Conservation (phyloP, 2,888 invertebrate genomes). For the Cryptophagus acutangulus region DNA sequence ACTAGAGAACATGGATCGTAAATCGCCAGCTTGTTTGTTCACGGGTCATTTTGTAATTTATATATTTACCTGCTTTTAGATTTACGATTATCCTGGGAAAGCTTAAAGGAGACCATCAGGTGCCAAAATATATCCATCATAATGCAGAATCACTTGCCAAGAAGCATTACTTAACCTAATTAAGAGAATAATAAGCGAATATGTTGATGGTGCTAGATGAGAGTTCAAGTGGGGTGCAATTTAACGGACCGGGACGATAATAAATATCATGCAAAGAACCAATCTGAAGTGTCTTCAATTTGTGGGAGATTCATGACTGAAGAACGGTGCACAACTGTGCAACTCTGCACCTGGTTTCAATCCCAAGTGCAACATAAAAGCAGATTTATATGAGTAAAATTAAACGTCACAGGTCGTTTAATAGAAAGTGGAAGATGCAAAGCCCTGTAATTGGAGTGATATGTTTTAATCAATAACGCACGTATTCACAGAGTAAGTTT, state of each 20-base stretch:
- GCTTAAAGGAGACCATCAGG: not conserved
- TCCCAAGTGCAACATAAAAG: constrained; percentile 7
- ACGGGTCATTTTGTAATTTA: constrained; percentile 41
- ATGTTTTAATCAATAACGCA: constrained; percentile 35
- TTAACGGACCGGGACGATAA: too few relatives aligned
- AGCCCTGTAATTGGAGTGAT: constrained; percentile 26
- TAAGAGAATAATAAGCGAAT: too few relatives aligned
- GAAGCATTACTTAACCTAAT: too few relatives aligned
- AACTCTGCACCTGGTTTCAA: constrained; percentile 6
- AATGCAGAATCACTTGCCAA: too few relatives aligned
- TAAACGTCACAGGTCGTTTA: constrained; percentile 26
- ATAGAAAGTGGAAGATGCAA: constrained; percentile 21
- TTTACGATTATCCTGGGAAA: constrained; percentile 26
- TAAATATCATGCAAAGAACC: too few relatives aligned
- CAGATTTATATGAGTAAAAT: constrained; percentile 20
- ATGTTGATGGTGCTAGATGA: too few relatives aligned
- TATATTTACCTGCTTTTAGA: constrained; percentile 35
- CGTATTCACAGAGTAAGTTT: constrained; percentile 25
- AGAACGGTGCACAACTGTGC: constrained; percentile 1
- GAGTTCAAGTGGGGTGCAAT: too few relatives aligned
- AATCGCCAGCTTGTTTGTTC: constrained; percentile 38
- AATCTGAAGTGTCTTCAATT: too few relatives aligned
- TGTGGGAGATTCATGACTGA: too few relatives aligned
- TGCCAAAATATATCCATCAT: too few relatives aligned
- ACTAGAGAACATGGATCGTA: constrained; percentile 26